These are phyloP conservation scores for Scaptodrosophila lebanonensis DNA, from an alignment of 1,140 invertebrate genomes.

Conservation along the genomic window DNA sequence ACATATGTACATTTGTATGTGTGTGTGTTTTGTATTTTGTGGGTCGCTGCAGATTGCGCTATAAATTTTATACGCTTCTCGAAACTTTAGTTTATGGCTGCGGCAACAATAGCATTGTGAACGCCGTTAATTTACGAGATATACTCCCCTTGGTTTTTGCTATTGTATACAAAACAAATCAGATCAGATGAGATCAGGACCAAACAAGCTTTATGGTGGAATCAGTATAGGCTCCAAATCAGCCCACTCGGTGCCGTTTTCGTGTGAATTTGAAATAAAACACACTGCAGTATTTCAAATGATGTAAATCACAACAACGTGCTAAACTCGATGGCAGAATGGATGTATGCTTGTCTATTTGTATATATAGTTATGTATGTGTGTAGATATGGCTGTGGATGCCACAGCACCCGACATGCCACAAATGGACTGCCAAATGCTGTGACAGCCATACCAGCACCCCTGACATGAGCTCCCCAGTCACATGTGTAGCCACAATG, in stretches of 20 bases:
- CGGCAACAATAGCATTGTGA: slow-evolving; percentile 43
- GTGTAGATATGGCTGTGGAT: no score
- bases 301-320: slow-evolving; percentile 10
- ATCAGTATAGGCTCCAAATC: neutral
- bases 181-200: slow-evolving; percentile 1
- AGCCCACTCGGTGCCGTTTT: slow-evolving; percentile 24
- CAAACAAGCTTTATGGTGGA: slow-evolving; percentile 7
- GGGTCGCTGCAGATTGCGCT: slow-evolving; percentile 46
- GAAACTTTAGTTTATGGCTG: slow-evolving; percentile 72
- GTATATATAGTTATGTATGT: no score
- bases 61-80: slow-evolving; percentile 75
- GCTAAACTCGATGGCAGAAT: no score
- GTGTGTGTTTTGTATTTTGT: no score
- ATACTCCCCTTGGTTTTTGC: slow-evolving; percentile 66
- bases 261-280: slow-evolving; percentile 70
- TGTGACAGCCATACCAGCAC: slow-evolving; percentile 8
- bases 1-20: no score
- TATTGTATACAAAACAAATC: slow-evolving; percentile 54
- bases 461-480: slow-evolving; percentile 10
- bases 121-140: slow-evolving; percentile 76
- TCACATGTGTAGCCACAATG: slow-evolving; percentile 13
- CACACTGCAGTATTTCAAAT: slow-evolving; percentile 51
- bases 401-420: slow-evolving; percentile 55
- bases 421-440: slow-evolving; percentile 56
- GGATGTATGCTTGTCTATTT: no score